Percentiles rank a stretch among this genome's conserved stretches.
Evolutionary conservation across 1,140 invertebrate genomes (phyloP).

Genomic region (Drosophila bocki): DNA sequence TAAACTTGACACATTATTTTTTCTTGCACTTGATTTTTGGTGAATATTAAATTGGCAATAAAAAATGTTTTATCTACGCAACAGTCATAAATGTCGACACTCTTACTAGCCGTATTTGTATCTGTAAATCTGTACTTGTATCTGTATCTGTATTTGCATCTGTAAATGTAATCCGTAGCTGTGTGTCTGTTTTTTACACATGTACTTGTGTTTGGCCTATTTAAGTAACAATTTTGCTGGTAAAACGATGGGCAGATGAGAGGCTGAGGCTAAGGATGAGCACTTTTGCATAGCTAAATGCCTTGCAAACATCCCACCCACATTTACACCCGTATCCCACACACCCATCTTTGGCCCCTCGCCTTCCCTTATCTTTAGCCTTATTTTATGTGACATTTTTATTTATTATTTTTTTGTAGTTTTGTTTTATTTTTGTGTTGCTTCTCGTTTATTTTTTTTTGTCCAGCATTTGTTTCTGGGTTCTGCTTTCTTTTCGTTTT

Average conservation of each 20-base stretch:
- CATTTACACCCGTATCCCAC: neutral
- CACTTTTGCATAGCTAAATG: conserved; percentile 75
- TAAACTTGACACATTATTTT: neutral
- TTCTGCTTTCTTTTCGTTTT: conserved; percentile 9
- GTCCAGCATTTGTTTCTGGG: conserved; percentile 42
- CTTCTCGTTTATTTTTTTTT: conserved; percentile 9
- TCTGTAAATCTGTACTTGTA: neutral
- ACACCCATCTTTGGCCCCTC: neutral
- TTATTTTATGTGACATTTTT: conserved; percentile 76
- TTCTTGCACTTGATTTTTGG: conserved; percentile 26
- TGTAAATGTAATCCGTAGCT: neutral
- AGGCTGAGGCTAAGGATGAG: neutral
- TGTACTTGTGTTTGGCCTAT: conserved; percentile 58
- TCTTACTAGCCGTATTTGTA: conserved; percentile 18
- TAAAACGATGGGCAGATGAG: neutral
- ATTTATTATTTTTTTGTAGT: conserved; percentile 60
- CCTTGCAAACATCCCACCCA: conserved; percentile 45
- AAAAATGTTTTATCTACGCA: conserved; percentile 50
- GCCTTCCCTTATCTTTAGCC: conserved; percentile 43
- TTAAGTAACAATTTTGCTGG: conserved; percentile 53
- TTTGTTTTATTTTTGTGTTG: conserved; percentile 17
- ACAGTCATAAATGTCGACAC: conserved; percentile 64
- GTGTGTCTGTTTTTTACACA: conserved; percentile 27
- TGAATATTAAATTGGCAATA: conserved; percentile 39
- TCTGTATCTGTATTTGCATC: neutral